Evolutionary conservation across 1,140 invertebrate genomes (phyloP), one percentile per base, ranked within the genome.

Genomic region (Zaprionus nigranus): DNA sequence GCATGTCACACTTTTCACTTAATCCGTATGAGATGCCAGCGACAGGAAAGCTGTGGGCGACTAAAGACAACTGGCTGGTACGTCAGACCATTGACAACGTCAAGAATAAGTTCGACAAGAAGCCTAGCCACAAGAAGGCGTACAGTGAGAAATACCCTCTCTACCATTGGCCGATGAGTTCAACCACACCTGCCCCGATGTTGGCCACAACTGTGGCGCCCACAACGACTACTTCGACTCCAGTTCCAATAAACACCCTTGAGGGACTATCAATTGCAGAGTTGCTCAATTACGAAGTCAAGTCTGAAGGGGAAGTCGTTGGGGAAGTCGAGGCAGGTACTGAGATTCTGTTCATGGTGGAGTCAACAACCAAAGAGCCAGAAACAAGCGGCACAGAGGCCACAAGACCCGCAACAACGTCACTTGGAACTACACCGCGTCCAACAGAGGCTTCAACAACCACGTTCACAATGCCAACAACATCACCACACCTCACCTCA

Each of bases 21-120:
- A 20, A 51, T 51, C 15, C 57, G n/a, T 51, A 57, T 24, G 63
- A 53, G 77, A 13, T 40, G 38, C 40, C 68, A 7, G 46, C 26
- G 3, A 54, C 61, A 12, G 59, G 65, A 2, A 59, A 57, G 3
- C n/a, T 56, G 28, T 79, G 76, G 80, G 49, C 62, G 2, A 7
- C 66, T 2, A 83, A 78, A 15, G 83, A 86, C n/a, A 80, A 64
- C 36, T 85, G 82, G 82, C 62, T 82, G n/a, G 38, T 86, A 7
- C 63, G 34, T 4, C 67, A 70, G 20, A 66, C 58, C 0, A 54
- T 76, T 0, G 75, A 82, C 6, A 72, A 60, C 49, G 79, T 66
- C 5, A 87, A 87, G 49, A 61, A 54, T 0, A 49, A 34, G 3
- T 62, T 79, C 1, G 59, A 38, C 12, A 86, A 80, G 43, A 77